These are phyloP conservation scores for Lagopus muta DNA, from an alignment of 2,113 vertebrate species.

Conservation along the genomic window DNA sequence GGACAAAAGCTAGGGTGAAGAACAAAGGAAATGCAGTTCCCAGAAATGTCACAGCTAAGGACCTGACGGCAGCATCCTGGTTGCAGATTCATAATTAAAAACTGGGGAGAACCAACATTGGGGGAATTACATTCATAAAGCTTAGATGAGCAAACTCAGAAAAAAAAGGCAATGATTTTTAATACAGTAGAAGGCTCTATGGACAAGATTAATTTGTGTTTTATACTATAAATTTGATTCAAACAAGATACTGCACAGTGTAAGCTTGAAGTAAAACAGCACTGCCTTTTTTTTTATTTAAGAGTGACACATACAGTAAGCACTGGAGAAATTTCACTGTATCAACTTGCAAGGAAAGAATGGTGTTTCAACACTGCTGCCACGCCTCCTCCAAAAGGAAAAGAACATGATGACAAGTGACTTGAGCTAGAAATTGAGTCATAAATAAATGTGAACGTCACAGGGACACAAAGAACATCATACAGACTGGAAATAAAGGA, in stretches of 20 bases:
- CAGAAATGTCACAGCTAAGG: neutral
- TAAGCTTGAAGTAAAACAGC: neutral
- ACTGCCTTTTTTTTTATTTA: neutral
- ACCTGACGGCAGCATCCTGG: neutral
- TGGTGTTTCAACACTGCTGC: neutral
- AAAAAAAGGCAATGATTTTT: slow-evolving; percentile 5
- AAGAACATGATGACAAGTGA: neutral
- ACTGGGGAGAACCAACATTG: neutral
- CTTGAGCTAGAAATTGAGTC: neutral
- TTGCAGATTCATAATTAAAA: slow-evolving; percentile 30
- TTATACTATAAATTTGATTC: slow-evolving; percentile 3
- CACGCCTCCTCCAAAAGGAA: neutral
- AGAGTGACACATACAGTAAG: neutral
- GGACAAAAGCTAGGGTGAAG: neutral
- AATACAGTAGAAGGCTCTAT: neutral
- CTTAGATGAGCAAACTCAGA: neutral
- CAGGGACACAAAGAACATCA: neutral
- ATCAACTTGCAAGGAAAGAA: neutral
- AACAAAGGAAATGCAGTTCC: neutral
- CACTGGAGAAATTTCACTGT: neutral
- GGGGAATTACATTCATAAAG: slow-evolving; percentile 10
- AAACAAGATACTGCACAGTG: neutral
- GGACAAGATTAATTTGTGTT: neutral
- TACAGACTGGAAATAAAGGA: neutral
- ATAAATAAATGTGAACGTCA: slow-evolving; percentile 4